These are phyloP conservation scores for Leptothorax acervorum DNA, from an alignment of 2,888 invertebrate species.

Conservation along the genomic window DNA sequence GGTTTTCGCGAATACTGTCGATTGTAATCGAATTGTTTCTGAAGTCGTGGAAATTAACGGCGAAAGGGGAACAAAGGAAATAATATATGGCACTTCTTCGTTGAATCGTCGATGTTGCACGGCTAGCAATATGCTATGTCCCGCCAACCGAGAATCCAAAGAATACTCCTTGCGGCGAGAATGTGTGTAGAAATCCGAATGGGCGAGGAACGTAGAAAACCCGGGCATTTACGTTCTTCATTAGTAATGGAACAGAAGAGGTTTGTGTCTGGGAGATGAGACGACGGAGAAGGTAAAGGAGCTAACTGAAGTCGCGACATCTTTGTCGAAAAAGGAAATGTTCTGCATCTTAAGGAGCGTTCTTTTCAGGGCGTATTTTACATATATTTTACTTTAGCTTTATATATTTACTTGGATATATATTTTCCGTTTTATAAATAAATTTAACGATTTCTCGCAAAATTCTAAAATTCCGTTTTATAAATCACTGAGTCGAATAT, in stretches of 20 bases:
- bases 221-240: slow-evolving; percentile 69
- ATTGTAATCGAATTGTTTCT: slow-evolving; percentile 74
- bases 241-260: slow-evolving; percentile 65
- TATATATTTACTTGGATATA: slow-evolving; percentile 58
- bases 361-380: slow-evolving; percentile 61
- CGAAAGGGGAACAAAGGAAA: slow-evolving; percentile 74
- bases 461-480: slow-evolving; percentile 25
- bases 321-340: slow-evolving; percentile 72
- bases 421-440: slow-evolving; percentile 51
- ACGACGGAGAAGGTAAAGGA: slow-evolving; percentile 11
- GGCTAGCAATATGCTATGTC: slow-evolving; percentile 52
- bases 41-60: slow-evolving; percentile 71
- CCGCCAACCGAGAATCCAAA: slow-evolving; percentile 22
- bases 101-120: slow-evolving; percentile 54
- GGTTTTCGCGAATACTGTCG: slow-evolving; percentile 61
- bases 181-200: slow-evolving; percentile 63
- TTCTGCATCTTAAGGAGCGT: slow-evolving; percentile 64
- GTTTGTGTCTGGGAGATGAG: slow-evolving; percentile 11
- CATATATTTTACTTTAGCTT: slow-evolving; percentile 48
- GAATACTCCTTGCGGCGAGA: slow-evolving; percentile 41
- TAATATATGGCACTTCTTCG: slow-evolving; percentile 65
- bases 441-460: not conserved
- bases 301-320: slow-evolving; percentile 63
- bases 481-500: slow-evolving; percentile 12
- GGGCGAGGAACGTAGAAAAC: slow-evolving; percentile 58